Evolutionary conservation across 2,797 vertebrate genomes (phyloP).

Genomic region (Alcedo atthis): DNA sequence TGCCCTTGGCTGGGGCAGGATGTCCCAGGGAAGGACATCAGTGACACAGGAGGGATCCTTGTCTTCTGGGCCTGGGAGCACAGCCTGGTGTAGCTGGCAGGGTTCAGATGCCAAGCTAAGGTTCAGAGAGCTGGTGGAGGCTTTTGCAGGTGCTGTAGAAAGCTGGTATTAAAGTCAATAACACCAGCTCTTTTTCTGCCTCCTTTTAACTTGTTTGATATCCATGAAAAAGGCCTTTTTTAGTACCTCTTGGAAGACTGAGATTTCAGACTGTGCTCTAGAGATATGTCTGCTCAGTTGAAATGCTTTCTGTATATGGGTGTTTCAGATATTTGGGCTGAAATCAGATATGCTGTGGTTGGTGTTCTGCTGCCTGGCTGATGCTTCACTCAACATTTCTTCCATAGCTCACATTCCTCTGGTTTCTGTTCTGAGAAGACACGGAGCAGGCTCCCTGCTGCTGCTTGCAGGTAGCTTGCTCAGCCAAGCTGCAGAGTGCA

Average conservation of each 20-base stretch:
- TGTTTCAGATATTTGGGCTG: background rate
- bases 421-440: background rate
- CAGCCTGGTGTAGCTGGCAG: fast-evolving
- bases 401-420: background rate
- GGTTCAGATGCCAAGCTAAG: background rate
- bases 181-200: background rate
- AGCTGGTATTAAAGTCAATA: background rate
- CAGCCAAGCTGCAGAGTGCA: background rate
- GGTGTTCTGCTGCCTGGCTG: background rate
- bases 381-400: background rate
- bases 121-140: background rate
- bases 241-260: background rate
- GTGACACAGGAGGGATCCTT: background rate
- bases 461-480: background rate
- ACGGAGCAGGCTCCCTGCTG: background rate
- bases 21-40: background rate
- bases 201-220: background rate
- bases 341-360: background rate
- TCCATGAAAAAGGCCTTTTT: background rate
- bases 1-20: fast-evolving
- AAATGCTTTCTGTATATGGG: background rate
- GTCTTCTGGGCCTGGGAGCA: background rate
- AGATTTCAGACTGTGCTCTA: background rate
- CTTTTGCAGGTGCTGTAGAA: background rate
- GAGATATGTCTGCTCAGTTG: background rate